phyloP scores from a whole-genome alignment of 2,113 vertebrate genomes.

The Talpa occidentalis region DNA sequence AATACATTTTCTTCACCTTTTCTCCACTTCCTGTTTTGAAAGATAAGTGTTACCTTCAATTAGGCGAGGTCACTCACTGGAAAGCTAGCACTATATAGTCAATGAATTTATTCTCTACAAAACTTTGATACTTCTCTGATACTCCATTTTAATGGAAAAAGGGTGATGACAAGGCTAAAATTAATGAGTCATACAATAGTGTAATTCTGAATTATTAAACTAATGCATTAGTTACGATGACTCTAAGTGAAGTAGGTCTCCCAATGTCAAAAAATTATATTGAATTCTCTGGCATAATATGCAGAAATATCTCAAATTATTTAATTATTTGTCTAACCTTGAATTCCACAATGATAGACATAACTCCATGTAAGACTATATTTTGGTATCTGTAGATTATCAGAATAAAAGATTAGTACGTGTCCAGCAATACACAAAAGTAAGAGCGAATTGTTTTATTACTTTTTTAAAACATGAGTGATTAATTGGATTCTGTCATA shows the following conservation, averaged over 20 bases:
- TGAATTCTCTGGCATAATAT: constrained; percentile 44
- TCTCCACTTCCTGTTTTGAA: neutral
- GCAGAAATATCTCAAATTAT: constrained; percentile 56
- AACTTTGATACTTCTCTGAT: neutral
- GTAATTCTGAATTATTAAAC: constrained; percentile 74
- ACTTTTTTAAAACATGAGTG: constrained; percentile 34
- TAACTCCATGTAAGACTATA: constrained; percentile 3
- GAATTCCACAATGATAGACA: constrained; percentile 62
- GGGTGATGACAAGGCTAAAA: constrained; percentile 58
- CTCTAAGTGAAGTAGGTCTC: constrained; percentile 53
- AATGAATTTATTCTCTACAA: constrained; percentile 38
- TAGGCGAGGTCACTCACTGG: neutral
- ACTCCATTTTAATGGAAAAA: neutral
- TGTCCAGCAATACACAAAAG: neutral
- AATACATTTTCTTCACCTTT: neutral
- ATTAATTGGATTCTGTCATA: constrained; percentile 63
- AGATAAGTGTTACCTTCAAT: neutral
- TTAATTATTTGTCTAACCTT: constrained; percentile 70
- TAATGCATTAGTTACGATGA: constrained; percentile 57
- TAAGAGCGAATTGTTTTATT: constrained; percentile 38
- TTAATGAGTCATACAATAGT: constrained; percentile 72
- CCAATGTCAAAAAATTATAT: constrained; percentile 63
- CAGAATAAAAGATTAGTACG: neutral
- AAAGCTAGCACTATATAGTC: neutral
- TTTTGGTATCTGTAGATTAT: constrained; percentile 32